Evolutionary conservation across 1,140 invertebrate species (phyloP), one percentile per base, ranked within the genome.

Genomic region (Lepidurus couesii): DNA sequence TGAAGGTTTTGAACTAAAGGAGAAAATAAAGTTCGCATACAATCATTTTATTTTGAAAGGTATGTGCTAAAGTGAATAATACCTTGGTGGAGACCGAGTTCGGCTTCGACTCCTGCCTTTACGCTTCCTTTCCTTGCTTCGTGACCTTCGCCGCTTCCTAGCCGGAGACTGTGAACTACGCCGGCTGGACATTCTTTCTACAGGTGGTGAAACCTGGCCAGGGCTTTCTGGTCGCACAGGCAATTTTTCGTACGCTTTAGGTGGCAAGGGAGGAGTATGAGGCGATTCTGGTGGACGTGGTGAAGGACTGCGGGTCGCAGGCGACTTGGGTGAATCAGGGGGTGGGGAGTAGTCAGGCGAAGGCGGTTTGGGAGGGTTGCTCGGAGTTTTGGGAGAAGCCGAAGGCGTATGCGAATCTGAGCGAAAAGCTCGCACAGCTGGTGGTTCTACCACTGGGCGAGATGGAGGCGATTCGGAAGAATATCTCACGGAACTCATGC

Each of bases 241-340:
- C 80, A 11, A 82, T 79, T 76, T 82, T 1, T 87, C 88, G 7
- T 84, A 83, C 0, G 86, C 84, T 75, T 88, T 85, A 0, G 87
- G 87, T 8, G 88, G 88, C 16, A 88, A 83, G 8, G 89, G 85
- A 1, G 89, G 89, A 10, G 89, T 89, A 73, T 88, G 87, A 4
- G 88, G 86, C 3, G 88, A 87, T 10, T 44, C 21, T 4, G 78
- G 65, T 43, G 74, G 42, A 13, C 26, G 44, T 26, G 77, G 65
- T 44, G 75, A 47, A 44, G 44, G 79, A 74, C 77, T 77, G 26
- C 44, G 44, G 75, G 76, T 42, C 5, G 44, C 43, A 21, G 47
- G 13, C 13, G 42, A 42, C 13, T 26, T 65, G 34, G 80, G 73
- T 24, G 78, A 44, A 21, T 73, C 75, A 6, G 78, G 77, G n/a